These are phyloP conservation scores for Morone saxatilis DNA, from an alignment of 2,113 vertebrate genomes.

Conservation along the genomic window DNA sequence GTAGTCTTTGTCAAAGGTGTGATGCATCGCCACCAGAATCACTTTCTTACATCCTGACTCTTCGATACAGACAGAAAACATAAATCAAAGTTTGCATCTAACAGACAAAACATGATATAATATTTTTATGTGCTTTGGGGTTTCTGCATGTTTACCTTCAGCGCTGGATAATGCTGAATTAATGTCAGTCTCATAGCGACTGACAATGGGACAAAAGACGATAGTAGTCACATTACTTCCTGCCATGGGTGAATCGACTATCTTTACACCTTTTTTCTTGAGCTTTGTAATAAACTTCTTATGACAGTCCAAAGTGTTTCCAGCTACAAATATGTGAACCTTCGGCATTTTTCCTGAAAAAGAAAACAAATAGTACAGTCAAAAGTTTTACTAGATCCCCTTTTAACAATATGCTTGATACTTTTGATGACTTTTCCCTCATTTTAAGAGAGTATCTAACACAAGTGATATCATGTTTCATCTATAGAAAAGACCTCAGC, in stretches of 20 bases:
- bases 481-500: too few species aligned
- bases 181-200: slow-evolving; percentile 64
- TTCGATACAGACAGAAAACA: slow-evolving; percentile 15
- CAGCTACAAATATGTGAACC: not conserved
- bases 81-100: not conserved
- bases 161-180: slow-evolving; percentile 17
- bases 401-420: not conserved
- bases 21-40: slow-evolving; percentile 70
- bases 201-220: slow-evolving; percentile 68
- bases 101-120: not conserved
- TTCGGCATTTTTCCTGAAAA: slow-evolving; percentile 36
- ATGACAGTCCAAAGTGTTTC: slow-evolving; percentile 5
- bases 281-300: not conserved
- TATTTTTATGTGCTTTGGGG: not conserved
- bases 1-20: slow-evolving; percentile 52
- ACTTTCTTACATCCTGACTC: accelerated
- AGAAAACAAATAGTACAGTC: not conserved
- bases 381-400: accelerated
- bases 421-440: not conserved
- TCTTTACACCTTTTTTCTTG: not conserved
- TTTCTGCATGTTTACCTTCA: slow-evolving; percentile 12
- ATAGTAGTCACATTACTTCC: not conserved
- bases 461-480: too few species aligned
- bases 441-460: not conserved
- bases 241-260: accelerated